A percentile compares a stretch with the other conserved stretches of the same genome.
These are phyloP conservation scores for Hydropsyche betteni DNA, from an alignment of 2,888 invertebrate species.

Conservation along the genomic window DNA sequence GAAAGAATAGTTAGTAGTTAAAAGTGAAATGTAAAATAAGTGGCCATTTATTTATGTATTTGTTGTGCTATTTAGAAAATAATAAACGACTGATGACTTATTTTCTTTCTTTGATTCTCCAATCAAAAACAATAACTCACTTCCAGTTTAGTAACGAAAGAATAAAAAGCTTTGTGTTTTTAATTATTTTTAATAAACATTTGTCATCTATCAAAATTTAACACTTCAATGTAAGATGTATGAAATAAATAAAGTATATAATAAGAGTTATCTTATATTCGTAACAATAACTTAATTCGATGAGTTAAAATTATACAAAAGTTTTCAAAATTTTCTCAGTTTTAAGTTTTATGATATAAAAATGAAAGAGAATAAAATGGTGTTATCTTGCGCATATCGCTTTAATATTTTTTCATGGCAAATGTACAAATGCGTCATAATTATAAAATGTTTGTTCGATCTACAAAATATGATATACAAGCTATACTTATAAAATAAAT, in stretches of 20 bases:
- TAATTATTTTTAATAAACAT: constrained; percentile 28
- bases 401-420: constrained; percentile 51
- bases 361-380: constrained; percentile 45
- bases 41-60: constrained; percentile 37
- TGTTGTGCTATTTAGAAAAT: constrained; percentile 43
- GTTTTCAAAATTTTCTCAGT: too few relatives aligned
- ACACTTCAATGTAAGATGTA: constrained; percentile 12
- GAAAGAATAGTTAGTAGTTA: constrained; percentile 16
- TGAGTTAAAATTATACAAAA: not conserved
- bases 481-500: constrained; percentile 39
- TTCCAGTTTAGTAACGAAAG: too few relatives aligned
- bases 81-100: constrained; percentile 44
- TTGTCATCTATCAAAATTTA: constrained; percentile 32
- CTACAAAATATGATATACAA: constrained; percentile 38
- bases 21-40: constrained; percentile 24
- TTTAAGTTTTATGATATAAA: not conserved
- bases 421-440: constrained; percentile 48
- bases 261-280: not conserved
- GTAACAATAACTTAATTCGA: constrained; percentile 18
- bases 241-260: constrained; percentile 28
- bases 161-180: not conserved
- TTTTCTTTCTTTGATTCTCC: not conserved
- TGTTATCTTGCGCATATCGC: constrained; percentile 45
- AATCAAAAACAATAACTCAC: too few relatives aligned
- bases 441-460: constrained; percentile 46